Evolutionary conservation across 2,797 vertebrate genomes (phyloP), one percentile per base, ranked within the genome.

Genomic region (Accipiter fasciatus): DNA sequence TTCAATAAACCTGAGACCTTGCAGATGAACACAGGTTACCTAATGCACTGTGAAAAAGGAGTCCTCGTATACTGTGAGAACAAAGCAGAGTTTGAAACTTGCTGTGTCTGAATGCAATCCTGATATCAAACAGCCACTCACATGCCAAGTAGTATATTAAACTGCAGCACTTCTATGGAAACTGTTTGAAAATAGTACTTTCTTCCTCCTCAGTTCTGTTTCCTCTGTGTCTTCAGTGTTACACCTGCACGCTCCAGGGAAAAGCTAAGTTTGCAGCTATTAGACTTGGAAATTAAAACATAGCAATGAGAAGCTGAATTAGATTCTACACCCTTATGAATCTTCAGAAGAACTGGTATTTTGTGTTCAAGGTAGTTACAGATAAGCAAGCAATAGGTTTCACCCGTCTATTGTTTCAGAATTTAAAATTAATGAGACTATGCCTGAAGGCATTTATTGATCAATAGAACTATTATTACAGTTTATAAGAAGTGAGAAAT

Each of bases 281-380:
- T 54, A 71, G 73, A 52, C 55, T 89, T 93, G 49, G 76, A 93
- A 96, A 89, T 67, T 26, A 91, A 93, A 94, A 73, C 37, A 59
- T 18, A 64, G 19, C 40, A 66, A 42, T 40, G 13, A 93, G 33
- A 12, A 95, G 14, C 22, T 57, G 40, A 89, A 89, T 71, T 70
- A 73, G 37, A 71, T 61, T 83, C 65, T 85, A 49, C 15, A 57
- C 49, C 11, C 40, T 50, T 59, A 76, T 8, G 33, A 66, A 61
- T 61, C 40, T 89, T 83, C 29, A 64, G 87, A 94, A 72, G 13
- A 67, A 42, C 15, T 57, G 4, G 1, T 33, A 79, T 58, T 86
- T 93, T 79, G 39, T 73, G 11, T 84, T 86, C 26, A n/a, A 70
- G 15, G 35, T 58, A 76, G 16, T 44, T 62, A 91, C 33, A 49